phyloP scores from a whole-genome alignment of 1,140 invertebrate species.

The Coenobita brevimanus region DNA sequence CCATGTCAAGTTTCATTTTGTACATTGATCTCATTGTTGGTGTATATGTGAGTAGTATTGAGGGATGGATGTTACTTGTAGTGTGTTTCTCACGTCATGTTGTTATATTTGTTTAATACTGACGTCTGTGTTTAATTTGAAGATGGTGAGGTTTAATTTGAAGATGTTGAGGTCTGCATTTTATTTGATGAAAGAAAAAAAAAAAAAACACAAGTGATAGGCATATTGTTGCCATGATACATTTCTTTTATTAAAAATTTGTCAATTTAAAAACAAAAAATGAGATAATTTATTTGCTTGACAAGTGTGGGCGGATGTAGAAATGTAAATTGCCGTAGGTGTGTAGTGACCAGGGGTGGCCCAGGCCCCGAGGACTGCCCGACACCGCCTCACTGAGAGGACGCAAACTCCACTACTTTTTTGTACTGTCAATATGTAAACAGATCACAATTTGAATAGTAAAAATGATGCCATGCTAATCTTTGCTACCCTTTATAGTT shows the following conservation, averaged over 20 bases:
- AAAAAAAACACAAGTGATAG: conserved; percentile 66
- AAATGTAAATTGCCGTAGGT: conserved; percentile 68
- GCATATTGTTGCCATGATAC: conserved; percentile 56
- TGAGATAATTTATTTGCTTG: conserved; percentile 68
- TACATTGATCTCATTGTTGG: conserved; percentile 69
- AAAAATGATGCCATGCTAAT: conserved; percentile 71
- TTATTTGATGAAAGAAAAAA: conserved; percentile 1
- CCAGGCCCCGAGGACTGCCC: conserved; percentile 50
- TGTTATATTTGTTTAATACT: conserved; percentile 64
- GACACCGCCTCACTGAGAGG: conserved; percentile 44
- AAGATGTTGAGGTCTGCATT: neutral
- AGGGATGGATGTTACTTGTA: conserved; percentile 65
- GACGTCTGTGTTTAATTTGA: conserved; percentile 55
- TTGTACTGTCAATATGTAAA: conserved; percentile 79
- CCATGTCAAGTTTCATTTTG: conserved; percentile 64
- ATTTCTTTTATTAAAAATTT: conserved; percentile 40
- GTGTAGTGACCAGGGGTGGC: conserved; percentile 54
- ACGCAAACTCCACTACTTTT: conserved; percentile 74
- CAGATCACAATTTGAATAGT: conserved; percentile 78
- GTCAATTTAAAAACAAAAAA: conserved; percentile 16
- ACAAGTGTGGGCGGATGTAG: conserved; percentile 67
- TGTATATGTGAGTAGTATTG: conserved; percentile 67
- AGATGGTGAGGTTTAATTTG: too few species aligned
- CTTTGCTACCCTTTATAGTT: conserved; percentile 29
- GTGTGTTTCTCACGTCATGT: conserved; percentile 62